phyloP scores from a whole-genome alignment of 2,113 vertebrate genomes.

The Oreotragus oreotragus region DNA sequence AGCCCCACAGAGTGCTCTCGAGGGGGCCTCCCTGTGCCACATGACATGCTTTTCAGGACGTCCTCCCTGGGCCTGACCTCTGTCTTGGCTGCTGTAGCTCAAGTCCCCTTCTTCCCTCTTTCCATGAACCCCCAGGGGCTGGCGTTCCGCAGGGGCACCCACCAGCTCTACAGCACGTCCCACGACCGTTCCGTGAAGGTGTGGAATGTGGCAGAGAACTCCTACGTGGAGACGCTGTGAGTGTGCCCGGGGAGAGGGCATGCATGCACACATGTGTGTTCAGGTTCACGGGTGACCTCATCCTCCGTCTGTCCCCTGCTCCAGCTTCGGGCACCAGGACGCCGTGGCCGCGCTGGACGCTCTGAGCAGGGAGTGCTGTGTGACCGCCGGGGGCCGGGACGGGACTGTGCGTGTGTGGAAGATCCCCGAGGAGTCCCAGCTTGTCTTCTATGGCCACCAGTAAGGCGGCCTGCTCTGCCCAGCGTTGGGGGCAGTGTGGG shows the following conservation, averaged over 20 bases:
- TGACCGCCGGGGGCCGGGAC: conserved; percentile 92
- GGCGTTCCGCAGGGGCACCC: conserved; percentile 92
- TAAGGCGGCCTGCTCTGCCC: conserved; percentile 71
- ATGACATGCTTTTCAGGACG: background rate
- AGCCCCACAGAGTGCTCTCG: rapidly evolving
- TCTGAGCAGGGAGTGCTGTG: conserved; percentile 94
- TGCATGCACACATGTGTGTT: rapidly evolving
- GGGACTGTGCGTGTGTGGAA: conserved; percentile 95
- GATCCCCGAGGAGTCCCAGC: conserved; percentile 95
- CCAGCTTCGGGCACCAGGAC: conserved; percentile 95
- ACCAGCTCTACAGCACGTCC: conserved; percentile 95
- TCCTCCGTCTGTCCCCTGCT: background rate
- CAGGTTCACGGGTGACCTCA: rapidly evolving
- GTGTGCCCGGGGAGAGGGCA: conserved; percentile 41
- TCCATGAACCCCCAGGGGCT: conserved; percentile 83
- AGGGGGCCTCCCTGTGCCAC: background rate
- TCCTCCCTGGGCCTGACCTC: background rate
- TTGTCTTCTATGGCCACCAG: conserved; percentile 95
- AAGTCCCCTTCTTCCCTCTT: background rate
- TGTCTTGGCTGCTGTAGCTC: background rate
- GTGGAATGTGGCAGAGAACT: conserved; percentile 95
- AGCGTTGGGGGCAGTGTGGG: rapidly evolving
- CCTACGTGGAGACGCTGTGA: conserved; percentile 97
- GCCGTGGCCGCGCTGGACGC: conserved; percentile 91
- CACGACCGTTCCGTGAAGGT: conserved; percentile 95